Conservation (phyloP, 2,797 vertebrate genomes). For the Cirrhinus mrigala region DNA sequence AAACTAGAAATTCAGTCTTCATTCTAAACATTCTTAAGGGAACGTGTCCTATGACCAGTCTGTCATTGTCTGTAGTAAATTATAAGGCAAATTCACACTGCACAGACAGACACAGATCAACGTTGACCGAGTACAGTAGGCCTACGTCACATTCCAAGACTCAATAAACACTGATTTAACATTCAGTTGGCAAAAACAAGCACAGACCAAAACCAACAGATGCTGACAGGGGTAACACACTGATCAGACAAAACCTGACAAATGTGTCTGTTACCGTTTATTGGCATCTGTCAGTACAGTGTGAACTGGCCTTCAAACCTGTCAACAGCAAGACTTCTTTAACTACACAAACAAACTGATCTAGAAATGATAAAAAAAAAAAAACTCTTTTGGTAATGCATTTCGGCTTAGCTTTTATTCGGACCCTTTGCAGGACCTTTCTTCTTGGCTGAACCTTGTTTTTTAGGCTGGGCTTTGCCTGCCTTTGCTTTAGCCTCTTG, state of each 20-base stretch:
- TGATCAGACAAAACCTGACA: background rate
- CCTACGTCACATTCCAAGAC: background rate
- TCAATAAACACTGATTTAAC: background rate
- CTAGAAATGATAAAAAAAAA: background rate
- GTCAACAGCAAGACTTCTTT: constrained; percentile 6
- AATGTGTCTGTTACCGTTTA: background rate
- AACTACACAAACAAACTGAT: constrained; percentile 28
- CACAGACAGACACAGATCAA: background rate
- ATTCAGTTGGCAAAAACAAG: background rate
- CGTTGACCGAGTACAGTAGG: background rate
- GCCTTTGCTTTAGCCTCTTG: constrained; percentile 47
- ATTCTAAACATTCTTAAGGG: constrained; percentile 14
- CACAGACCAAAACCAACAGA: background rate
- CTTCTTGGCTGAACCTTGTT: constrained; percentile 63
- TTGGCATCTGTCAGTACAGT: background rate
- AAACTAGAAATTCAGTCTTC: constrained; percentile 1
- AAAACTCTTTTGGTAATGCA: background rate
- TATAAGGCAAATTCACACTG: background rate
- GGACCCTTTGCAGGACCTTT: constrained; percentile 71
- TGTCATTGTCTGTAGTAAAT: background rate
- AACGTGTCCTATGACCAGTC: background rate
- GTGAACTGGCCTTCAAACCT: background rate
- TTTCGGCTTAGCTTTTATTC: constrained; percentile 64
- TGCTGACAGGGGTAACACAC: background rate
- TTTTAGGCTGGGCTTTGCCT: constrained; percentile 45